These are phyloP conservation scores for Sapayoa aenigma DNA, from an alignment of 2,113 vertebrate species.

Conservation along the genomic window DNA sequence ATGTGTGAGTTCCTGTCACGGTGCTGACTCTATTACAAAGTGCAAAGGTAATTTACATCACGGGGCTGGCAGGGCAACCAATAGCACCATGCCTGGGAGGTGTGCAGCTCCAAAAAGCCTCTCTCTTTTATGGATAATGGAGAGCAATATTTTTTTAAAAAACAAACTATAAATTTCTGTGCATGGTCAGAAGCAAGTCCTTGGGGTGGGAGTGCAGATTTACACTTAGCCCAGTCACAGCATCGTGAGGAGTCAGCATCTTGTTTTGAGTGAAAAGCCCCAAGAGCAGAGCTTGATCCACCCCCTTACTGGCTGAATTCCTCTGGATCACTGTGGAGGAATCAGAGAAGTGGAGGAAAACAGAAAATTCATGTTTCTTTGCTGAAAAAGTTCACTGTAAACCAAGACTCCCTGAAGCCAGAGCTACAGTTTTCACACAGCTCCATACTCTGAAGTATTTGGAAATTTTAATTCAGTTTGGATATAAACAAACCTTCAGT, in stretches of 20 bases:
- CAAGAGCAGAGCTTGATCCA: neutral
- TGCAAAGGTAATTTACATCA: slow-evolving; percentile 74
- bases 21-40: slow-evolving; percentile 77
- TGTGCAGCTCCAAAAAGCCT: slow-evolving; percentile 18
- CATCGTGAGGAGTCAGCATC: neutral
- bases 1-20: slow-evolving; percentile 75
- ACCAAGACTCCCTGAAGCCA: slow-evolving; percentile 25
- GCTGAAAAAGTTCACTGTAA: slow-evolving; percentile 3
- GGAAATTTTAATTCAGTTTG: slow-evolving; percentile 39
- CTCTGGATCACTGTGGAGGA: neutral
- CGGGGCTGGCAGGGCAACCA: slow-evolving; percentile 15
- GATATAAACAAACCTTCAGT: slow-evolving; percentile 52
- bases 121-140: slow-evolving; percentile 49
- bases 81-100: neutral
- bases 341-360: neutral
- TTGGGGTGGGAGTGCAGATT: slow-evolving; percentile 8
- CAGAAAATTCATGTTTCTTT: slow-evolving; percentile 27
- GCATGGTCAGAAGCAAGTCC: neutral
- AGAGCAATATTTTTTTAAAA: slow-evolving; percentile 10
- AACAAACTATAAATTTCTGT: slow-evolving; percentile 55
- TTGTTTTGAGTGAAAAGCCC: neutral
- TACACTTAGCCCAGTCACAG: neutral
- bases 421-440: slow-evolving; percentile 8
- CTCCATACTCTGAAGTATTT: neutral
- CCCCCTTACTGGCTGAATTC: neutral